Evolutionary conservation across 2,797 vertebrate species (phyloP).

Genomic region (Acanthis flammea): DNA sequence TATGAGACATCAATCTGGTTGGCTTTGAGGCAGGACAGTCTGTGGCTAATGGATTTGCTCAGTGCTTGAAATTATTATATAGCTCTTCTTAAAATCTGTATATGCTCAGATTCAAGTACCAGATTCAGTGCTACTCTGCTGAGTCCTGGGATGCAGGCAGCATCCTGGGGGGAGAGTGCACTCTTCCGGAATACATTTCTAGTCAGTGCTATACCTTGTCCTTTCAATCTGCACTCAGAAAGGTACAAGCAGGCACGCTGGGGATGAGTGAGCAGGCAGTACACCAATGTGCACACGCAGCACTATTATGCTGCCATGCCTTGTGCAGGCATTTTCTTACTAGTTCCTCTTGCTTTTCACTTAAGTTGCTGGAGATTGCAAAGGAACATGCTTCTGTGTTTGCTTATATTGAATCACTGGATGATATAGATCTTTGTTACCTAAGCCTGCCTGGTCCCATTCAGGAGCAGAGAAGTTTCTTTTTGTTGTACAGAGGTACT

Average conservation of each 20-base stretch:
- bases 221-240: neutral
- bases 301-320: neutral
- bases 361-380: neutral
- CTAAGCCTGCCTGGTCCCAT: neutral
- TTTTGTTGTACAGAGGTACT: neutral
- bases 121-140: neutral
- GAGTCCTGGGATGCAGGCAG: neutral
- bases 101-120: neutral
- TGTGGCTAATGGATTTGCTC: neutral
- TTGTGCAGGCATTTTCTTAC: neutral
- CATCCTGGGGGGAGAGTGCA: accelerated
- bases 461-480: neutral
- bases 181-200: neutral
- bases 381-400: neutral
- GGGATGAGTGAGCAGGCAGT: neutral
- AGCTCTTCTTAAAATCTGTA: neutral
- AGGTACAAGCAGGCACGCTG: neutral
- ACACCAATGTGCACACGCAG: neutral
- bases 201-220: neutral
- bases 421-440: neutral
- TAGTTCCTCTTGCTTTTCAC: neutral
- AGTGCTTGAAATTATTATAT: neutral
- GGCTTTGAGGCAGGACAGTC: neutral
- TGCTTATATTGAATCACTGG: neutral
- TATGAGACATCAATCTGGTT: neutral